These are phyloP conservation scores for Holothuria glaberrima DNA, from an alignment of 35 echinoderm and acorn worm genomes.

Conservation along the genomic window DNA sequence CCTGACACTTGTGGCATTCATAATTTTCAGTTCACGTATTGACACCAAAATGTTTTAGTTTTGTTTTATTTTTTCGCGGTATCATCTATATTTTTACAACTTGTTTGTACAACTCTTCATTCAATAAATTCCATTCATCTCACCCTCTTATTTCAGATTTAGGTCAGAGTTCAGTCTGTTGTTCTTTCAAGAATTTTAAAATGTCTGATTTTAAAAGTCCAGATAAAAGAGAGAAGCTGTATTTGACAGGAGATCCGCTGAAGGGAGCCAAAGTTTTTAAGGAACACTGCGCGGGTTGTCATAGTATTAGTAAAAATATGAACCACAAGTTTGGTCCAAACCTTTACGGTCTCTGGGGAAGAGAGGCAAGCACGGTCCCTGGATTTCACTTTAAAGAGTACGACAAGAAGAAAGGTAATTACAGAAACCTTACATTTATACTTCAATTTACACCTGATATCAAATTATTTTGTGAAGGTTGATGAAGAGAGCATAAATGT, in stretches of 20 bases:
- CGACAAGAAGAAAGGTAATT: slow-evolving; percentile 11
- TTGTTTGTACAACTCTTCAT: no score
- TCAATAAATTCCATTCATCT: no score
- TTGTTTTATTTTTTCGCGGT: no score
- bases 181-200: neutral
- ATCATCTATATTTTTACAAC: no score
- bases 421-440: neutral
- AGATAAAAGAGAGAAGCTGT: neutral
- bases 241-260: slow-evolving; percentile 14
- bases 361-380: slow-evolving; percentile 46
- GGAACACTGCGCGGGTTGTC: slow-evolving; percentile 53
- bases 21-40: no score
- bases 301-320: slow-evolving; percentile 8
- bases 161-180: neutral
- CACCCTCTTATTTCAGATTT: neutral
- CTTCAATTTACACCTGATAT: neutral
- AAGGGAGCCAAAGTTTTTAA: slow-evolving; percentile 40
- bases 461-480: neutral
- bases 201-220: neutral
- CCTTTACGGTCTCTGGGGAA: slow-evolving; percentile 67
- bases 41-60: no score
- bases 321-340: slow-evolving; percentile 52
- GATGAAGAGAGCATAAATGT: no score
- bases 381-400: slow-evolving; percentile 47
- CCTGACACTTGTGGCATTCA: no score